A percentile compares a stretch with the other conserved stretches of the same genome.
These are phyloP conservation scores for Channallabes apus DNA, from an alignment of 2,797 vertebrate species.

Conservation along the genomic window DNA sequence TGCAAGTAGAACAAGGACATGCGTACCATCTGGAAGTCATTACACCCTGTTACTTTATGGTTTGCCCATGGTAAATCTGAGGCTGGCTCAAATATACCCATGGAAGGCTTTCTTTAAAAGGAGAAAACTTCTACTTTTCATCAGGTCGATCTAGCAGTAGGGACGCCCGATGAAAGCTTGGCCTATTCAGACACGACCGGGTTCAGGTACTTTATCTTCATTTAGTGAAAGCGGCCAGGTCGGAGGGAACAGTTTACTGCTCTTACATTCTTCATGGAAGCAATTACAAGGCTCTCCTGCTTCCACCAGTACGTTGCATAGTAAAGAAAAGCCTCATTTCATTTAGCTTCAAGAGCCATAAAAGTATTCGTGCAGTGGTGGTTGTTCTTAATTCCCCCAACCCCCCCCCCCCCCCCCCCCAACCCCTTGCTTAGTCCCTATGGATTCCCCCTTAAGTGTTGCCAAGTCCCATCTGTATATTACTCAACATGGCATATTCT, in stretches of 20 bases:
- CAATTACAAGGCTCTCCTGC: slow-evolving; percentile 30
- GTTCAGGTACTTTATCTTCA: slow-evolving; percentile 43
- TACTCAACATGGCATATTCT: slow-evolving; percentile 38
- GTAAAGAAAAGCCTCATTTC: slow-evolving; percentile 35
- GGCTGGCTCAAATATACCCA: not conserved
- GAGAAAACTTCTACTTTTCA: not conserved
- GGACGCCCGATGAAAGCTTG: slow-evolving; percentile 9
- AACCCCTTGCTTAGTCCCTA: slow-evolving; percentile 6
- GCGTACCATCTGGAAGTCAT: not conserved
- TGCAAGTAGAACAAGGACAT: not conserved
- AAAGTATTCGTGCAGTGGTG: slow-evolving; percentile 53
- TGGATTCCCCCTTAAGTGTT: slow-evolving; percentile 23
- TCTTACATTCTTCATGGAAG: slow-evolving; percentile 35
- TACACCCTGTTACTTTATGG: too few relatives aligned
- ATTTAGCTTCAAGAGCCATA: slow-evolving; percentile 27
- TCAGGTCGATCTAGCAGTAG: not conserved
- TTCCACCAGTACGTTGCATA: slow-evolving; percentile 12
- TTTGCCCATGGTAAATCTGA: not conserved
- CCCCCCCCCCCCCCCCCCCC: not conserved
- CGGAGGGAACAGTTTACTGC: slow-evolving; percentile 30
- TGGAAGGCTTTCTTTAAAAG: not conserved
- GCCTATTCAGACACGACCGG: slow-evolving; percentile 9
- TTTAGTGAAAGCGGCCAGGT: slow-evolving; percentile 46
- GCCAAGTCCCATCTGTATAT: slow-evolving; percentile 41
- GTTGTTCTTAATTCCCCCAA: slow-evolving; percentile 14